phyloP scores from a whole-genome alignment of 1,140 invertebrate species.

The Bathynomus jamesi region DNA sequence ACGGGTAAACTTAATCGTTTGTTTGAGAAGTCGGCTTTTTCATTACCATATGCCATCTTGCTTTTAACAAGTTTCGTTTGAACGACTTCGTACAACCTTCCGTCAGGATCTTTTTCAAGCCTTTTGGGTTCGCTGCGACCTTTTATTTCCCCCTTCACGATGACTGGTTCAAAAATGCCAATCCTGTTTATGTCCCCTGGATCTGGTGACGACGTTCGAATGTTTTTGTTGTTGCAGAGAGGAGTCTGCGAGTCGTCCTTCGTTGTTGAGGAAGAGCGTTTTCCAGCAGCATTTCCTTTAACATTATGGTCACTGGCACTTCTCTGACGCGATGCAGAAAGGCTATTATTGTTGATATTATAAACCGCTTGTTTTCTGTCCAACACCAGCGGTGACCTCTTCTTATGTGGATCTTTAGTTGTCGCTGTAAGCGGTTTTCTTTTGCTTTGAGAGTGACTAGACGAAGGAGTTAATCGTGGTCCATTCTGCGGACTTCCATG shows the following conservation, averaged over 20 bases:
- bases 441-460: background rate
- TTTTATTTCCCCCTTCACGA: too few species aligned
- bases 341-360: slow-evolving; percentile 23
- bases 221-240: background rate
- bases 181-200: slow-evolving; percentile 19
- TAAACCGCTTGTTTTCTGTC: slow-evolving; percentile 35
- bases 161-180: slow-evolving; percentile 15
- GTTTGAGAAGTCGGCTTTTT: background rate
- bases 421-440: background rate
- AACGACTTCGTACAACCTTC: slow-evolving; percentile 22
- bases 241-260: slow-evolving; percentile 3
- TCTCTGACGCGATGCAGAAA: slow-evolving; percentile 24
- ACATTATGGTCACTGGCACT: slow-evolving; percentile 20
- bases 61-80: slow-evolving; percentile 24
- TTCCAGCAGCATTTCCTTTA: slow-evolving; percentile 10
- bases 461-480: background rate
- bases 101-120: slow-evolving; percentile 22
- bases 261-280: background rate
- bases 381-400: slow-evolving; percentile 14
- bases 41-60: slow-evolving; percentile 14
- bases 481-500: background rate
- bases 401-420: background rate
- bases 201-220: slow-evolving; percentile 13
- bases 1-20: background rate
- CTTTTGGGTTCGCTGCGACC: too few species aligned